A percentile compares a stretch with the other conserved stretches of the same genome.
Conservation (phyloP, 2,113 vertebrate genomes). For the Apaloderma vittatum region DNA sequence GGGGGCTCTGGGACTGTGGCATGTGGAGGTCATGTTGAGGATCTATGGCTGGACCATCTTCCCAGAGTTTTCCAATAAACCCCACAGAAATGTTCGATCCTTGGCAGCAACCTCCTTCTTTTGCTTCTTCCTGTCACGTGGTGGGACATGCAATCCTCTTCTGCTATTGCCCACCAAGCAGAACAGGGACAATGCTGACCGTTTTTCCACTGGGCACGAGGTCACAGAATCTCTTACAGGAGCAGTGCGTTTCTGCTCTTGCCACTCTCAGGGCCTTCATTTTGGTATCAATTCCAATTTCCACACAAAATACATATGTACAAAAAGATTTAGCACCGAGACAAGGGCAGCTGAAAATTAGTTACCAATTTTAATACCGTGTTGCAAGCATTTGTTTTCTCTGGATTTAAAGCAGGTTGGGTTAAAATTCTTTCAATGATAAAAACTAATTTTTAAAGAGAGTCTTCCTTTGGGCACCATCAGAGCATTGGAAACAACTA, state of each 20-base stretch:
- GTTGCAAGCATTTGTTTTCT: conserved; percentile 29
- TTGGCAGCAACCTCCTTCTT: background rate
- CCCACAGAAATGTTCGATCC: background rate
- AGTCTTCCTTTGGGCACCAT: conserved; percentile 73
- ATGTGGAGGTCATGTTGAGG: fast-evolving
- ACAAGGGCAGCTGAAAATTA: background rate
- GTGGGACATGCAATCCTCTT: background rate
- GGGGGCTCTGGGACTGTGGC: fast-evolving
- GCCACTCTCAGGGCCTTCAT: background rate
- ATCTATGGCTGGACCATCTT: background rate
- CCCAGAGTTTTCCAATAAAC: background rate
- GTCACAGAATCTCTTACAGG: background rate
- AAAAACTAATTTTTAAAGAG: conserved; percentile 77
- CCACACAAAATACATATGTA: background rate
- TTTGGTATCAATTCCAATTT: background rate
- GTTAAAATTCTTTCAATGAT: conserved; percentile 56
- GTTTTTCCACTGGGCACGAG: background rate
- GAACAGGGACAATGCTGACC: fast-evolving
- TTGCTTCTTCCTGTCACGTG: fast-evolving
- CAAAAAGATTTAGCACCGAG: background rate
- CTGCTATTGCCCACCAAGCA: background rate
- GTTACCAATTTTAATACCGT: conserved; percentile 33
- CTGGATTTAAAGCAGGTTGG: conserved; percentile 65
- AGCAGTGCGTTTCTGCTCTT: background rate
- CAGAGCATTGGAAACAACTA: conserved; percentile 65